Evolutionary conservation across 2,113 vertebrate species (phyloP).

Genomic region (Candoia aspera): DNA sequence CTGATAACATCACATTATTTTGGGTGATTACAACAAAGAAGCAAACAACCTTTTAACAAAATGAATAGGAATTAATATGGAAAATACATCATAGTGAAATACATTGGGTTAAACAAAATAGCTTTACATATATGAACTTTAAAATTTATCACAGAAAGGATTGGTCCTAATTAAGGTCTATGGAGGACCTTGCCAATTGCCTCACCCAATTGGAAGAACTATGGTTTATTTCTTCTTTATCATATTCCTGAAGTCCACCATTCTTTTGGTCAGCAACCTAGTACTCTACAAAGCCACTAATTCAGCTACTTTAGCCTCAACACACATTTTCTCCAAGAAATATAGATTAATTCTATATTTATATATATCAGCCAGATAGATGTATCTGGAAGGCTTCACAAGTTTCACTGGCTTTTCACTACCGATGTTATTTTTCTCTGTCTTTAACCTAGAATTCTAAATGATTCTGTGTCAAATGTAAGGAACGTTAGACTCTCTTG

Average conservation of each 20-base stretch:
- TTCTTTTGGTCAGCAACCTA: neutral
- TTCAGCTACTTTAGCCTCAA: neutral
- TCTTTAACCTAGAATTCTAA: neutral
- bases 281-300: neutral
- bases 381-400: neutral
- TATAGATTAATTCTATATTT: neutral
- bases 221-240: neutral
- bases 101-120: neutral
- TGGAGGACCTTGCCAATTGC: neutral
- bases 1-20: too few relatives aligned
- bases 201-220: neutral
- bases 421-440: neutral
- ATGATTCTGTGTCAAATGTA: neutral
- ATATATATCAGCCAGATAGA: neutral
- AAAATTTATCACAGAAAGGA: neutral
- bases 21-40: neutral
- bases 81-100: neutral
- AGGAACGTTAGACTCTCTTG: neutral
- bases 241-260: neutral
- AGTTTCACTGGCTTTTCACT: neutral
- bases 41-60: neutral
- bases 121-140: neutral
- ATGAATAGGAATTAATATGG: neutral
- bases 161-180: neutral
- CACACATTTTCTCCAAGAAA: neutral